phyloP scores from a whole-genome alignment of 2,113 vertebrate species.

The Chunga burmeisteri region DNA sequence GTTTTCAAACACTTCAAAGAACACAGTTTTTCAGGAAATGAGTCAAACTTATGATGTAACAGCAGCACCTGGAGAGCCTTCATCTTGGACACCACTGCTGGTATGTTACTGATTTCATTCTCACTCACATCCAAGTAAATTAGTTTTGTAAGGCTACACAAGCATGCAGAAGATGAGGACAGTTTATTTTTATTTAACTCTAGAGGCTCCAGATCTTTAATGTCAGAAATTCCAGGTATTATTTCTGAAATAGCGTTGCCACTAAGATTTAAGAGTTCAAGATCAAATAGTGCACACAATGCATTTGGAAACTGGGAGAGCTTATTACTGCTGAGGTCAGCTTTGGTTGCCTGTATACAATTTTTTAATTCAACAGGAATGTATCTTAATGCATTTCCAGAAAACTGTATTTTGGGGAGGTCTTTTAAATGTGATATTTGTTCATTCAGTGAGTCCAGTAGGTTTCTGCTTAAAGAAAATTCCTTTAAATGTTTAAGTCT shows the following conservation, averaged over 20 bases:
- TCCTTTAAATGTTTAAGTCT: slow-evolving; percentile 62
- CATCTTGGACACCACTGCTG: slow-evolving; percentile 29
- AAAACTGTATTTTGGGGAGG: slow-evolving; percentile 46
- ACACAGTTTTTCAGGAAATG: slow-evolving; percentile 68
- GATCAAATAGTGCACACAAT: slow-evolving; percentile 48
- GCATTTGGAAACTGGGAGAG: slow-evolving; percentile 62
- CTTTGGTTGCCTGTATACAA: slow-evolving; percentile 37
- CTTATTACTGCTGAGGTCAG: slow-evolving; percentile 60
- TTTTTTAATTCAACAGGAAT: slow-evolving; percentile 71
- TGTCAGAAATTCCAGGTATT: slow-evolving; percentile 46
- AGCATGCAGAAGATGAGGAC: slow-evolving; percentile 35
- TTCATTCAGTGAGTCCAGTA: slow-evolving; percentile 46
- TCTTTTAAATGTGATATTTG: slow-evolving; percentile 43
- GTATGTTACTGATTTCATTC: slow-evolving; percentile 63
- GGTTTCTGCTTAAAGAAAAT: slow-evolving; percentile 62
- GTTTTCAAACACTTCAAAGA: slow-evolving; percentile 50
- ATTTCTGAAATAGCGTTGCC: slow-evolving; percentile 69
- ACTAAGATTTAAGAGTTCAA: slow-evolving; percentile 58
- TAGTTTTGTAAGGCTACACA: slow-evolving; percentile 58
- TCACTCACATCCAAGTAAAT: slow-evolving; percentile 61
- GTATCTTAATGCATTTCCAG: slow-evolving; percentile 53
- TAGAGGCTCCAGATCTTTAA: slow-evolving; percentile 43
- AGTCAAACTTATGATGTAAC: slow-evolving; percentile 51
- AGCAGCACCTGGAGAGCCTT: slow-evolving; percentile 60
- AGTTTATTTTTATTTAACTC: slow-evolving; percentile 60